These are phyloP conservation scores for Panulirus ornatus DNA, from an alignment of 1,140 invertebrate species.

Conservation along the genomic window DNA sequence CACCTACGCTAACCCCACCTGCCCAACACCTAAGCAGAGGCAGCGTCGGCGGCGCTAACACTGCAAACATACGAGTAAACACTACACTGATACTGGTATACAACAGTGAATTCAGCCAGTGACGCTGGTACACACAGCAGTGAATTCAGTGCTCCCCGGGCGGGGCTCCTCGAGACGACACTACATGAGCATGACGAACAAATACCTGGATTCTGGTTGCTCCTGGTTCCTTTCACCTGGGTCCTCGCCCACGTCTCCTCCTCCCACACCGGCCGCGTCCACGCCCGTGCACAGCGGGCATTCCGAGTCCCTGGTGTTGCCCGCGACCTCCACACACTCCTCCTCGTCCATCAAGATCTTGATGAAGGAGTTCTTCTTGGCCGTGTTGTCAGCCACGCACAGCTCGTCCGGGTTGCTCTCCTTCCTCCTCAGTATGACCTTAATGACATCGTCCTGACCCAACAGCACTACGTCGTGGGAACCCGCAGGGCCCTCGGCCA, in stretches of 20 bases:
- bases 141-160: no score
- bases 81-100: no score
- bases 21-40: no score
- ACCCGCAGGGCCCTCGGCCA: not conserved
- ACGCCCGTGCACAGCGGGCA: not conserved
- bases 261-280: not conserved
- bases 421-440: slow-evolving; percentile 11
- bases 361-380: slow-evolving; percentile 6
- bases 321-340: not conserved
- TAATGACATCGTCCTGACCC: not conserved
- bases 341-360: not conserved
- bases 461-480: not conserved
- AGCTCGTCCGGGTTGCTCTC: not conserved
- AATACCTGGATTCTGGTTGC: not conserved
- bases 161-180: no score
- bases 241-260: not conserved
- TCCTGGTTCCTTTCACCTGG: not conserved
- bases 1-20: no score
- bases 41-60: no score
- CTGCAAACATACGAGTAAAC: no score
- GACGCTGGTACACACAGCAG: no score
- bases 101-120: no score
- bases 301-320: not conserved
- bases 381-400: not conserved
- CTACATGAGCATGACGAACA: not conserved